Evolutionary conservation across 1,140 invertebrate genomes (phyloP).

Genomic region (Drosophila gunungcola): DNA sequence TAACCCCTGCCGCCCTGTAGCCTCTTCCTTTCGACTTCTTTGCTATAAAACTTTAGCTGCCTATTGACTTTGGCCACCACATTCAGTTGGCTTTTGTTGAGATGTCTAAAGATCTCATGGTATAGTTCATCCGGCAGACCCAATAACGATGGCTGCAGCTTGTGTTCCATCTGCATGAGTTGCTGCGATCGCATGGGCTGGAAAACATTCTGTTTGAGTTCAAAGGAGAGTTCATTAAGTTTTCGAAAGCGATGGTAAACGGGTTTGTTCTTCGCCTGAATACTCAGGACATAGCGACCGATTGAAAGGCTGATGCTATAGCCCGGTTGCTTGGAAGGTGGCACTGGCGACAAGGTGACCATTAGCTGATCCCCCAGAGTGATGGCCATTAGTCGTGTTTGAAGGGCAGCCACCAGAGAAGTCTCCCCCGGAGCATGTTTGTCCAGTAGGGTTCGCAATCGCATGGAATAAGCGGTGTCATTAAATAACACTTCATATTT

Average conservation of each 20-base stretch:
- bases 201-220: constrained; percentile 69
- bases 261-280: constrained; percentile 47
- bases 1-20: neutral
- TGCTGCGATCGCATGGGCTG: constrained; percentile 69
- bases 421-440: constrained; percentile 8
- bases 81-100: constrained; percentile 54
- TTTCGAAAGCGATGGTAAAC: constrained; percentile 62
- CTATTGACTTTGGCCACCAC: constrained; percentile 68
- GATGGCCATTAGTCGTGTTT: constrained; percentile 47
- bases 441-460: constrained; percentile 48
- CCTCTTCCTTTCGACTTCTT: constrained; percentile 10
- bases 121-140: constrained; percentile 66
- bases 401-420: constrained; percentile 2
- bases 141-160: constrained; percentile 52
- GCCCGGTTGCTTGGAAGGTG: constrained; percentile 34
- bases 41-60: constrained; percentile 35
- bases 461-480: constrained; percentile 30
- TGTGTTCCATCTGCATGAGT: constrained; percentile 31
- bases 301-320: constrained; percentile 64
- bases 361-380: constrained; percentile 66
- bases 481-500: constrained; percentile 19
- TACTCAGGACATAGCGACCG: constrained; percentile 64
- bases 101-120: constrained; percentile 58
- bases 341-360: constrained; percentile 58
- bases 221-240: constrained; percentile 56